Evolutionary conservation across 2,888 invertebrate genomes (phyloP), one percentile per base, ranked within the genome.

Genomic region (Agrotis ipsilon): DNA sequence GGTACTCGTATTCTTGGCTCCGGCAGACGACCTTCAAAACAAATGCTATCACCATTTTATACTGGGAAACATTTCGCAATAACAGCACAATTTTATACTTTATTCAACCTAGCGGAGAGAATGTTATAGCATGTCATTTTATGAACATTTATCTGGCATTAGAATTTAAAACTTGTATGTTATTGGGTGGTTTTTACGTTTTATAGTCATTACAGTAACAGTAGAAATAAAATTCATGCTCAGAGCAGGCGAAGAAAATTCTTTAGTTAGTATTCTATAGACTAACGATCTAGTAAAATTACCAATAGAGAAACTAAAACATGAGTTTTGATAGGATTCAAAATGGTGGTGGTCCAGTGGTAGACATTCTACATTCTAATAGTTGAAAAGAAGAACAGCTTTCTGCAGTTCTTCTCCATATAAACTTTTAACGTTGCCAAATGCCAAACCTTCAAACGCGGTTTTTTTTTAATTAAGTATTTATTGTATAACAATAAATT

Each of bases 1-100:
- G 88, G 81, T 83, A 85, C 76, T 79, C 54, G 75, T 80, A 72
- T 75, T 77, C 75, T 85, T 85, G 82, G 84, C 78, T 81, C 64
- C 48, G 51, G 54, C 51, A 70, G 62, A 61, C 80, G 80, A 76
- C 84, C 84, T 84, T 83, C 80, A 80, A 61, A 79, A 82, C 57
- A 51, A 76, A 71, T 72, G 68, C 59, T 82, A 68, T 64, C 72
- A 71, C 60, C 70, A 65, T 78, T 72, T 57, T 57, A 66, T 68
- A 70, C 46, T 48, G 55, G 59, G 61, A 65, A 70, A 69, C 14
- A 21, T 72, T 81, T 72, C 18, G 19, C 51, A 65, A 64, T 52
- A 63, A 62, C n/a, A 48, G 32, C 16, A 66, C 46, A 45, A 55
- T 65, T 68, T 58, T 54, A 55, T 61, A 60, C 21, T 64, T 67